Base-by-base conservation (phyloP, 2,113 vertebrate species). In the Tichodroma muraria region DNA sequence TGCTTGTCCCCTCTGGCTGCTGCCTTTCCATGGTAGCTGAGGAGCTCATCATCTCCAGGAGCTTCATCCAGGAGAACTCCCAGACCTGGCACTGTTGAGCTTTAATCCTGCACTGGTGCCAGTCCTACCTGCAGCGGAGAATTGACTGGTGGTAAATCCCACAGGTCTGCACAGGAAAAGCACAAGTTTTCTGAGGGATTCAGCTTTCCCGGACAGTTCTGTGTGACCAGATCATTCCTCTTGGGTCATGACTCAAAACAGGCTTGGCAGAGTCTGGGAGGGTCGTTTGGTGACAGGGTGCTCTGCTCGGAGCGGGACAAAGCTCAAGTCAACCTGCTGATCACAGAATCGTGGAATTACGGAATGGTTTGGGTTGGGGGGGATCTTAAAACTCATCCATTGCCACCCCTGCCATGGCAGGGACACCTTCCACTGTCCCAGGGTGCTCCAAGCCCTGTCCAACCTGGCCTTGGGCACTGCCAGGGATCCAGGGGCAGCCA, bases 61-160 rank as follows among this genome's bases (percentile, higher is more conserved):
- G 49, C 84, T 30, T 10, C 60, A 20, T 23, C 42, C 27, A 50
- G 56, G 64, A 21, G 45, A 71, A 8, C 44, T 90, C 56, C 56
- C 1, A 0, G 21, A 20, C 7, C 47, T 78, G 64, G 33, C 33
- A 33, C 44, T 3, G 0, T 37, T 2, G 9, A 40, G 45, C 50
- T 57, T 45, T 45, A 8, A 30, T 57, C 71, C 54, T 89, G 57
- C 37, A 1, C 61, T 27, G 28, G 7, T 59, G 42, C 80, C 47
- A 8, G 9, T 45, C 53, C 28, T 64, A 15, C 11, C 77, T 69
- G 47, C 30, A 20, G 23, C 21, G 60, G 14, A 28, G 61, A 35
- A n/a, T 1, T 20, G 53, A 1, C 21, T 50, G 22, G 23, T n/a
- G 52, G 37, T 27, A 5, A 53, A 84, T 79, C 42, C 66, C 64